These are phyloP conservation scores for Hemicentrotus pulcherrimus DNA, from an alignment of 35 echinoderm and acorn worm species.

Conservation along the genomic window DNA sequence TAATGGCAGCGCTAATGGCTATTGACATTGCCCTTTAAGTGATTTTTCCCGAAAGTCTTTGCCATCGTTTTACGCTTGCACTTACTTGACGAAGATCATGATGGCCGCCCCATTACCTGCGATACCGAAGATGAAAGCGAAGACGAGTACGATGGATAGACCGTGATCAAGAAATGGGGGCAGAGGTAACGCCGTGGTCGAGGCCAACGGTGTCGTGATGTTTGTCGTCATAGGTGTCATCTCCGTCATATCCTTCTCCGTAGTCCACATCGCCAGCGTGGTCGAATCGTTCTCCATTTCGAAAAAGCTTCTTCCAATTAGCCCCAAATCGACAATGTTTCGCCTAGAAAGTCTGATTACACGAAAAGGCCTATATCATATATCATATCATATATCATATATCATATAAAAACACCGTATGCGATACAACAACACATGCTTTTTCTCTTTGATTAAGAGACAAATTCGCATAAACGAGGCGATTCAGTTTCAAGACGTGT, in stretches of 20 bases:
- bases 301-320: not conserved
- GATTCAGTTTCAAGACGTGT: not conserved
- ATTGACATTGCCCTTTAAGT: not conserved
- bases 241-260: not conserved
- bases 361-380: not conserved
- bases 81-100: conserved; percentile 54
- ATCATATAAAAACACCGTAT: too few relatives aligned
- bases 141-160: conserved; percentile 52
- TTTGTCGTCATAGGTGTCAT: not conserved
- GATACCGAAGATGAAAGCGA: conserved; percentile 57
- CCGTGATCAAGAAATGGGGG: conserved; percentile 60
- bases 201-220: not conserved
- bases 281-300: conserved; percentile 23
- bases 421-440: not conserved
- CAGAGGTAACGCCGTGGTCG: conserved; percentile 12
- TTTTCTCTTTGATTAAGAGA: not conserved
- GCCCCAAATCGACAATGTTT: not conserved
- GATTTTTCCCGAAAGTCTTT: not conserved
- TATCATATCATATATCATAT: too few relatives aligned
- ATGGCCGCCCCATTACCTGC: conserved; percentile 48
- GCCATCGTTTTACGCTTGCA: not conserved
- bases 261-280: not conserved
- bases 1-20: not conserved
- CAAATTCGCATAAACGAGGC: not conserved
- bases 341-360: not conserved